Evolutionary conservation across 2,888 invertebrate species (phyloP).

Genomic region (Notocelia uddmanniana): DNA sequence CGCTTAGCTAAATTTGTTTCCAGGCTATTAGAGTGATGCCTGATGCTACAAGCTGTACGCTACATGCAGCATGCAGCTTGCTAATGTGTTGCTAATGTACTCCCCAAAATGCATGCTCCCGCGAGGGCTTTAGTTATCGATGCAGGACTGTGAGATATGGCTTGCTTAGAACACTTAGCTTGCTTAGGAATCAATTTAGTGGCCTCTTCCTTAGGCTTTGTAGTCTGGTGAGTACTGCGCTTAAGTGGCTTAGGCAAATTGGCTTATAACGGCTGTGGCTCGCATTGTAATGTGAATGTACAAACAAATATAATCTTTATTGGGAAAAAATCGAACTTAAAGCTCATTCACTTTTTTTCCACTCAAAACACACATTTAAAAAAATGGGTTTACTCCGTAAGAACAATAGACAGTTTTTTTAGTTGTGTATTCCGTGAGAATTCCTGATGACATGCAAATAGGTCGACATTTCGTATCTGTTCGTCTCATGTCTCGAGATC

Average conservation of each 20-base stretch:
- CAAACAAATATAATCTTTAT: no score
- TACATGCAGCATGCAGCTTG: constrained; percentile 17
- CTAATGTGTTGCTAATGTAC: constrained; percentile 33
- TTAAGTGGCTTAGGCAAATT: constrained; percentile 9
- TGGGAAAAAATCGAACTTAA: no score
- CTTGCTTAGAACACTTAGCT: background rate
- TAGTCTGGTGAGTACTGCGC: background rate
- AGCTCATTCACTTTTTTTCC: no score
- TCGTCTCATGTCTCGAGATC: background rate
- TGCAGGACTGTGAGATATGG: constrained; percentile 4
- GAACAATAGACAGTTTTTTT: no score
- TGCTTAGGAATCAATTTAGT: constrained; percentile 1
- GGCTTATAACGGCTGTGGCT: background rate
- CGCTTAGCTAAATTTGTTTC: constrained; percentile 22
- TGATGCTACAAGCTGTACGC: constrained; percentile 5
- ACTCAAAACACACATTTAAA: no score
- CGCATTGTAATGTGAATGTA: background rate
- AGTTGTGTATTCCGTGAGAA: background rate
- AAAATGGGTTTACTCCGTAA: no score
- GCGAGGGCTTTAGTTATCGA: constrained; percentile 20
- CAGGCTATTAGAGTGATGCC: constrained; percentile 26
- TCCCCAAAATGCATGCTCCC: constrained; percentile 18
- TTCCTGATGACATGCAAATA: background rate
- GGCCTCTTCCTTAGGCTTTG: background rate
- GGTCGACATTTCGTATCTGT: background rate